Conservation (phyloP, 2,797 vertebrate genomes). For the Microchirus variegatus region DNA sequence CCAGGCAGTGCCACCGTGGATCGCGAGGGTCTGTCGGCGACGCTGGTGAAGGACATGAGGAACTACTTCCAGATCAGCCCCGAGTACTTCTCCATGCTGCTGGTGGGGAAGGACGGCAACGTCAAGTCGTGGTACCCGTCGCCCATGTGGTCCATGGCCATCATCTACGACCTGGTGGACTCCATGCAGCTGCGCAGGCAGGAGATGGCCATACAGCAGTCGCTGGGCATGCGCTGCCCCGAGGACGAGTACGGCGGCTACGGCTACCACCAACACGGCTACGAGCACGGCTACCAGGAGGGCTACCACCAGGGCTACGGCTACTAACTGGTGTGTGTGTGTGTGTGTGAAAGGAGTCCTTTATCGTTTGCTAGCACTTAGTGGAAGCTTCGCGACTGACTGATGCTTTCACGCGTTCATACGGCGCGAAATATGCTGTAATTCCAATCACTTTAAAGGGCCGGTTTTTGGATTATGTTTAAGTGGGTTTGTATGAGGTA, state of each 20-base stretch:
- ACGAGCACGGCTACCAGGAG: conserved; percentile 94
- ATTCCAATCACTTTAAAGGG: background rate
- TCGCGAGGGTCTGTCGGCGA: conserved; percentile 89
- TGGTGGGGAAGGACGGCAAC: conserved; percentile 97
- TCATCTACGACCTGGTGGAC: conserved; percentile 96
- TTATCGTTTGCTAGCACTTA: conserved; percentile 65
- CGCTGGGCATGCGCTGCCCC: conserved; percentile 95
- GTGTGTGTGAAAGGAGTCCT: background rate
- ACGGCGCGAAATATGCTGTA: background rate
- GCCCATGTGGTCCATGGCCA: conserved; percentile 99
- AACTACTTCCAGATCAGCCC: conserved; percentile 99
- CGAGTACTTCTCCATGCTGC: conserved; percentile 98
- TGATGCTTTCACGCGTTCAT: conserved; percentile 36
- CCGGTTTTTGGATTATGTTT: no score
- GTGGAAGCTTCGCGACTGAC: conserved; percentile 38
- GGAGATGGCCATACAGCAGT: conserved; percentile 99
- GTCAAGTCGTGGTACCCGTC: conserved; percentile 99
- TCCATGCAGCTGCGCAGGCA: conserved; percentile 98
- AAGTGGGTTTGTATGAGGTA: background rate
- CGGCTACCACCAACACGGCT: conserved; percentile 94
- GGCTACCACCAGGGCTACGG: conserved; percentile 94
- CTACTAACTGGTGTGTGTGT: conserved; percentile 78
- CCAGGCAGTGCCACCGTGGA: conserved; percentile 93
- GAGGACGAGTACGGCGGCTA: conserved; percentile 97
- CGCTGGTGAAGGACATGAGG: conserved; percentile 93